Evolutionary conservation across 2,888 invertebrate species (phyloP).

Genomic region (Myopa tessellatipennis): DNA sequence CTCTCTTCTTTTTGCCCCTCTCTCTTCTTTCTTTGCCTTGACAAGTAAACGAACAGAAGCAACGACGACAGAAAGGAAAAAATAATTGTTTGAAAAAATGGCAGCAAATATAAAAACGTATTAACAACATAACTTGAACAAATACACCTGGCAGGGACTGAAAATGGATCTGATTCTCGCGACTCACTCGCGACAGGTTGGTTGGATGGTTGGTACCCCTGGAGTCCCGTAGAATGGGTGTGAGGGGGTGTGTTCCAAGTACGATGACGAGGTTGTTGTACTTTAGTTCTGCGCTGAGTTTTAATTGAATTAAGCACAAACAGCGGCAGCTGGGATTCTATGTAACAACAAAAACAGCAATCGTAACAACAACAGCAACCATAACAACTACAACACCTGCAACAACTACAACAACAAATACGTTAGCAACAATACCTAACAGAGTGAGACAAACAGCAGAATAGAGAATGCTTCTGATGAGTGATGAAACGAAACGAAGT

Average conservation of each 20-base stretch:
- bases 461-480: background rate
- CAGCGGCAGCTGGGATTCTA: constrained; percentile 10
- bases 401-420: background rate
- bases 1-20: background rate
- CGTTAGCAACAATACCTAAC: background rate
- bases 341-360: background rate
- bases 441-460: background rate
- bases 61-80: background rate
- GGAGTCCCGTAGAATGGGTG: no score
- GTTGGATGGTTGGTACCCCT: background rate
- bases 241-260: no score
- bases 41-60: background rate
- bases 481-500: background rate
- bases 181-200: background rate
- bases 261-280: no score
- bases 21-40: background rate
- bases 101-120: no score
- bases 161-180: background rate
- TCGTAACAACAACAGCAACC: background rate
- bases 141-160: background rate
- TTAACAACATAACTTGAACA: no score
- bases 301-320: constrained; percentile 34
- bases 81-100: no score
- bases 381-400: background rate
- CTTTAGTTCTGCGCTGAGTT: background rate